A percentile compares a stretch with the other conserved stretches of the same genome.
phyloP scores from a whole-genome alignment of 2,888 invertebrate genomes.

The Xestobium rufovillosum region DNA sequence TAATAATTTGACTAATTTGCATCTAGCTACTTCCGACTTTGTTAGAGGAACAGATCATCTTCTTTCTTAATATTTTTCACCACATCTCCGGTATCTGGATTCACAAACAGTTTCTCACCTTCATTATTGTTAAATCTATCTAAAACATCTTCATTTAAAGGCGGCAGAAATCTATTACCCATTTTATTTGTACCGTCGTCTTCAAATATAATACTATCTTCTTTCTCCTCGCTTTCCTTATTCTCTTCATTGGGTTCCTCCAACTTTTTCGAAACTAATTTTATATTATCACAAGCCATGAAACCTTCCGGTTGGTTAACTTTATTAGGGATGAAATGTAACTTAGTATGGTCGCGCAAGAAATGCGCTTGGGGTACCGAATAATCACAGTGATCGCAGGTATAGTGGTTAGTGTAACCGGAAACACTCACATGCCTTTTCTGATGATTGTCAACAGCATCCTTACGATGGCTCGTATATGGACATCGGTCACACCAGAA shows the following conservation, averaged over 20 bases:
- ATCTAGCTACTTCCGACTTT: constrained; percentile 21
- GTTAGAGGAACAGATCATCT: constrained; percentile 22
- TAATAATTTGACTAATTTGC: constrained; percentile 37
- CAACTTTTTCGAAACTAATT: constrained; percentile 48
- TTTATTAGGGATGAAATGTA: constrained; percentile 63
- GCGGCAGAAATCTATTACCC: constrained; percentile 29
- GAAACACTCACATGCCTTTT: constrained; percentile 61
- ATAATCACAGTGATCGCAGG: constrained; percentile 78
- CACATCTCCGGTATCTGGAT: constrained; percentile 41
- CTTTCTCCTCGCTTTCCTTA: constrained; percentile 20
- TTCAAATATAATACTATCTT: constrained; percentile 30
- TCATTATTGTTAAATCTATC: constrained; percentile 38
- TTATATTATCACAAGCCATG: constrained; percentile 53
- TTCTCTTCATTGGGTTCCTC: constrained; percentile 39
- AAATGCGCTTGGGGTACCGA: constrained; percentile 67
- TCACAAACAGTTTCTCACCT: constrained; percentile 39
- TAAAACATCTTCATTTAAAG: constrained; percentile 27
- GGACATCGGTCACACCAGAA: constrained; percentile 73
- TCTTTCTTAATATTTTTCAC: constrained; percentile 30
- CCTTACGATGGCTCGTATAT: constrained; percentile 65
- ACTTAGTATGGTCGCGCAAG: constrained; percentile 69
- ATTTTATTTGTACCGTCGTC: constrained; percentile 28
- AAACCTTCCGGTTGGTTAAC: constrained; percentile 52
- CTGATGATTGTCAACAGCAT: constrained; percentile 67
- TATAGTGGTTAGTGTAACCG: constrained; percentile 51